These are phyloP conservation scores for Tetrapedia diversipes DNA, from an alignment of 2,888 invertebrate genomes.

Conservation along the genomic window DNA sequence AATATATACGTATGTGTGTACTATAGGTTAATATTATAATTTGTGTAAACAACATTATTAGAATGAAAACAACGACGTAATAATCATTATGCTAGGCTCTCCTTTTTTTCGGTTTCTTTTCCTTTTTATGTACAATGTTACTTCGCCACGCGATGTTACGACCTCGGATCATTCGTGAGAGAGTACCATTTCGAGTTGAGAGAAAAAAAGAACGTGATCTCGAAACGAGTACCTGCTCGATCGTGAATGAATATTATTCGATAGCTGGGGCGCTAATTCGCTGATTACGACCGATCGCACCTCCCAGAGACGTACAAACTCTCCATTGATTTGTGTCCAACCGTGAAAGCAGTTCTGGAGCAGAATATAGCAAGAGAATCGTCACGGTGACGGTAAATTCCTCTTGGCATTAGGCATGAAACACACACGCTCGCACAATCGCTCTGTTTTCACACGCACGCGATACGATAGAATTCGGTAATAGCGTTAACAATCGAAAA, in stretches of 20 bases:
- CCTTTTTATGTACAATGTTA: conserved; percentile 66
- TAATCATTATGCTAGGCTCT: conserved; percentile 72
- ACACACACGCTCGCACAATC: conserved; percentile 44
- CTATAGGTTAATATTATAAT: conserved; percentile 70
- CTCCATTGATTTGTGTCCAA: conserved; percentile 45
- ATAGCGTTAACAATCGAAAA: conserved; percentile 72
- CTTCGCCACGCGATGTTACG: conserved; percentile 48
- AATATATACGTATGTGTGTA: conserved; percentile 57
- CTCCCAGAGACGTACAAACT: background rate
- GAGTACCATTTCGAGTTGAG: conserved; percentile 30
- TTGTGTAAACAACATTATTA: conserved; percentile 75
- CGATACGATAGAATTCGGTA: conserved; percentile 67
- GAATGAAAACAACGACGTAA: conserved; percentile 74
- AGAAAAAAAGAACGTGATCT: conserved; percentile 16
- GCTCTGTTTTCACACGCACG: conserved; percentile 24
- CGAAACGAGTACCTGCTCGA: conserved; percentile 47
- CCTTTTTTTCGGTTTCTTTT: conserved; percentile 44
- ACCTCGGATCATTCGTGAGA: conserved; percentile 63
- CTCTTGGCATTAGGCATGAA: conserved; percentile 60
- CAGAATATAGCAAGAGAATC: conserved; percentile 53
- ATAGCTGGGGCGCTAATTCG: conserved; percentile 43
- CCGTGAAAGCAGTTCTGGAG: conserved; percentile 46
- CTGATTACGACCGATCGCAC: conserved; percentile 33
- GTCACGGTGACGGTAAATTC: conserved; percentile 47
- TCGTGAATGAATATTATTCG: conserved; percentile 35